These are phyloP conservation scores for Lasioglossum figueresi DNA, from an alignment of 2,888 invertebrate species.

Conservation along the genomic window DNA sequence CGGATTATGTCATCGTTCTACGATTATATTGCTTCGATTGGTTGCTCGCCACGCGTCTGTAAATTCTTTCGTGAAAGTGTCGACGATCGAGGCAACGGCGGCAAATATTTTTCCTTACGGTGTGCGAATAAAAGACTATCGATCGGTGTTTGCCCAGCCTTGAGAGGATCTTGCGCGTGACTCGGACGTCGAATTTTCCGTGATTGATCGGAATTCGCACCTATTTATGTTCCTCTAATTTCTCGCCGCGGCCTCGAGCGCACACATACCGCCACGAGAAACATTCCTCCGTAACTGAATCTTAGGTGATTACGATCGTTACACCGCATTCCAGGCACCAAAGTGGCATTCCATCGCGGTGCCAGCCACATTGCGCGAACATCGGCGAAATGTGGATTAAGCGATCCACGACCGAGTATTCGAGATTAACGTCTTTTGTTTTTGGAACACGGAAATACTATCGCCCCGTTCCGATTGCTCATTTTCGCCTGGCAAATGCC, in stretches of 20 bases:
- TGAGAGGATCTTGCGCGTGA: neutral
- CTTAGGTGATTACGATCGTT: constrained; percentile 78
- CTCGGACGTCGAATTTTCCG: constrained; percentile 26
- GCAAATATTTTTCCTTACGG: neutral
- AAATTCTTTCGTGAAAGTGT: constrained; percentile 16
- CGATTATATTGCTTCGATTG: neutral
- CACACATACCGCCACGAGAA: constrained; percentile 69
- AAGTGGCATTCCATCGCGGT: constrained; percentile 76
- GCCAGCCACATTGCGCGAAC: constrained; percentile 71
- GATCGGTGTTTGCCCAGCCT: neutral
- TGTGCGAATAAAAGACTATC: neutral
- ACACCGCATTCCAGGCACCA: constrained; percentile 80
- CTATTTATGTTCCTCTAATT: constrained; percentile 63
- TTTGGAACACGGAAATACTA: constrained; percentile 65
- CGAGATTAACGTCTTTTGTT: constrained; percentile 71
- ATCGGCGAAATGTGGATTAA: constrained; percentile 71
- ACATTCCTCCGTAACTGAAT: constrained; percentile 76
- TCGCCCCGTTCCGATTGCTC: constrained; percentile 42
- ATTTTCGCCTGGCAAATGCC: constrained; percentile 47
- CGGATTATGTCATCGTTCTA: neutral
- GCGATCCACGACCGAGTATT: constrained; percentile 65
- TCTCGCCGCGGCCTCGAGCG: constrained; percentile 61
- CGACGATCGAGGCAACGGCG: constrained; percentile 11
- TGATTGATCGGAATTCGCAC: constrained; percentile 57
- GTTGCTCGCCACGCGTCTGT: constrained; percentile 46